These are phyloP conservation scores for Brachionus rotundiformis DNA, from an alignment of 1,140 invertebrate genomes.

Conservation along the genomic window DNA sequence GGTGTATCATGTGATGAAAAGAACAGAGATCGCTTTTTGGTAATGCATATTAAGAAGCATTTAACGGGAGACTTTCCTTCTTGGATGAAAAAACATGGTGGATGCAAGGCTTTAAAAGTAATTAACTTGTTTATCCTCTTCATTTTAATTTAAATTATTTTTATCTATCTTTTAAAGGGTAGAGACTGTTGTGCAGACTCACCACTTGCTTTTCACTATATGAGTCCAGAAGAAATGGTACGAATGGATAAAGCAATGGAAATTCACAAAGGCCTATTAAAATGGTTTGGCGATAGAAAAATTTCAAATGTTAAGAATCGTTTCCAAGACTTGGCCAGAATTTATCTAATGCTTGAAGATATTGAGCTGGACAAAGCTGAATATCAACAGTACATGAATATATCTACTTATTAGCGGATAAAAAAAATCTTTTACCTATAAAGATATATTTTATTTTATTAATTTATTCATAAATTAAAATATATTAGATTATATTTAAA, in stretches of 20 bases:
- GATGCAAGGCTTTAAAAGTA: not conserved
- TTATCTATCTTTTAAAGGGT: conserved; percentile 69
- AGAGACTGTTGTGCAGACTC: conserved; percentile 91
- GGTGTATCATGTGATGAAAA: conserved; percentile 23
- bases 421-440: too few relatives aligned
- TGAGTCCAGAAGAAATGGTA: conserved; percentile 59
- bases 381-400: conserved; percentile 2
- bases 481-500: too few relatives aligned
- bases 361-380: not conserved
- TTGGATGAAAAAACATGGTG: not conserved
- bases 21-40: not conserved
- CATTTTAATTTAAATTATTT: not conserved
- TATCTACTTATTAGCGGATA: not conserved
- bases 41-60: not conserved
- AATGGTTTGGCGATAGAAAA: not conserved
- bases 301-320: not conserved
- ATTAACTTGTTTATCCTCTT: not conserved
- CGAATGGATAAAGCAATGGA: not conserved
- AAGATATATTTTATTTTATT: too few relatives aligned
- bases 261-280: not conserved
- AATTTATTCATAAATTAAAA: too few relatives aligned
- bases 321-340: not conserved
- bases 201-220: conserved; percentile 94
- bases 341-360: conserved; percentile 22
- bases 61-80: not conserved